These are phyloP conservation scores for Atherinosoma microstoma DNA, from an alignment of 2,797 vertebrate species.

Conservation along the genomic window DNA sequence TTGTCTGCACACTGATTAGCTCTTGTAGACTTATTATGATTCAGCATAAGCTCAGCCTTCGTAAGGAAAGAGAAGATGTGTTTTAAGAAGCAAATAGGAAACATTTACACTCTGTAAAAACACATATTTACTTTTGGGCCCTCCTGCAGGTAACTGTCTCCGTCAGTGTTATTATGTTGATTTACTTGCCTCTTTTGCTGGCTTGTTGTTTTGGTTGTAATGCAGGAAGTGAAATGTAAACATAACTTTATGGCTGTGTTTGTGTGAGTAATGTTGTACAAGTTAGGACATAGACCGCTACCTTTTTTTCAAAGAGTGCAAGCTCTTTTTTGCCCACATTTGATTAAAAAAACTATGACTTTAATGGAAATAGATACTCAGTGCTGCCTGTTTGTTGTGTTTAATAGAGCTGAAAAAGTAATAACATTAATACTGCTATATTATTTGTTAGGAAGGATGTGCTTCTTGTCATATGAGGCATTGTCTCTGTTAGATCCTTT, in stretches of 20 bases:
- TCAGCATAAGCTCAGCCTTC: conserved; percentile 12
- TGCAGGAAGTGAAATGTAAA: conserved; percentile 5
- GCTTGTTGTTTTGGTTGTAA: conserved; percentile 11
- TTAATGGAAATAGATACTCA: conserved; percentile 3
- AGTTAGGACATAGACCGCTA: conserved; percentile 13
- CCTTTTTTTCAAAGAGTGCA: not conserved
- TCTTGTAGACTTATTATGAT: conserved; percentile 3
- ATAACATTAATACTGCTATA: not conserved
- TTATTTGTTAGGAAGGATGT: not conserved
- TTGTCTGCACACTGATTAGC: not conserved
- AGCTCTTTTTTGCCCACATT: conserved; percentile 19
- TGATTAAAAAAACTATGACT: conserved; percentile 25
- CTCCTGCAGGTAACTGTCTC: not conserved
- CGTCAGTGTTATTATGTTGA: not conserved
- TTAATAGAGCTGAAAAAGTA: conserved; percentile 6
- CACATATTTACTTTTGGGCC: conserved; percentile 14
- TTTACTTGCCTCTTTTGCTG: not conserved
- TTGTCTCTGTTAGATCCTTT: not conserved
- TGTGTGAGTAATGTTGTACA: conserved; percentile 2
- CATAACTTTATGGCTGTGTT: not conserved
- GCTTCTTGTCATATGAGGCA: not conserved
- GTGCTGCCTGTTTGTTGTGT: conserved; percentile 1
- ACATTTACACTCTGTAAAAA: not conserved
- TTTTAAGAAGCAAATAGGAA: conserved; percentile 17
- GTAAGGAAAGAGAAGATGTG: not conserved